These are phyloP conservation scores for Leptinotarsa defecta DNA, from an alignment of 1,140 invertebrate genomes.

Conservation along the genomic window DNA sequence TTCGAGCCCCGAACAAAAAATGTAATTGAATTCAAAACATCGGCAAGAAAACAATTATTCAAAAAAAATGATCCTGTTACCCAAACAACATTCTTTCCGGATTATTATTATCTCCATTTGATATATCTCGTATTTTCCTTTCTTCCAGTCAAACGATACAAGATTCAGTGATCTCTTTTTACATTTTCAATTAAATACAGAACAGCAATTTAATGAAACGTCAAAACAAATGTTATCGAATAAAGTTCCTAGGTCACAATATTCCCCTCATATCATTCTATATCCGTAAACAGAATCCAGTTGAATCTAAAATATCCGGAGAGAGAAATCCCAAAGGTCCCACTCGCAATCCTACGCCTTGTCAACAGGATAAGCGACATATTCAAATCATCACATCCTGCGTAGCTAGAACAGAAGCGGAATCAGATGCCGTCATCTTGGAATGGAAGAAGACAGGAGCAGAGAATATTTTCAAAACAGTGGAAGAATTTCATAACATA, in stretches of 20 bases:
- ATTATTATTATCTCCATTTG: not conserved
- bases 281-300: slow-evolving; percentile 3
- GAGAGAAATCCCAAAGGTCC: not conserved
- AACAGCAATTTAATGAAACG: not conserved
- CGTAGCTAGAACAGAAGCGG: not conserved
- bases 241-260: not conserved
- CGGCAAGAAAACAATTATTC: no score
- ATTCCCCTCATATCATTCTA: not conserved
- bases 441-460: no score
- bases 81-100: no score
- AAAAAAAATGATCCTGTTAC: no score
- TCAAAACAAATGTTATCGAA: not conserved
- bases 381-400: not conserved
- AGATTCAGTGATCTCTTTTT: no score
- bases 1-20: no score
- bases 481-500: no score
- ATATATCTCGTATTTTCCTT: not conserved
- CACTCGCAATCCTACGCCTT: not conserved
- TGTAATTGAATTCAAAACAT: no score
- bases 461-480: no score
- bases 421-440: no score
- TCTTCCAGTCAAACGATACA: not conserved
- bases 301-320: not conserved
- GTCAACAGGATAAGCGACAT: not conserved
- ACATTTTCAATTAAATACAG: no score